A percentile compares a stretch with the other conserved stretches of the same genome.
Evolutionary conservation across 2,888 invertebrate genomes (phyloP).

Genomic region (Drosophila neoperkinsi): DNA sequence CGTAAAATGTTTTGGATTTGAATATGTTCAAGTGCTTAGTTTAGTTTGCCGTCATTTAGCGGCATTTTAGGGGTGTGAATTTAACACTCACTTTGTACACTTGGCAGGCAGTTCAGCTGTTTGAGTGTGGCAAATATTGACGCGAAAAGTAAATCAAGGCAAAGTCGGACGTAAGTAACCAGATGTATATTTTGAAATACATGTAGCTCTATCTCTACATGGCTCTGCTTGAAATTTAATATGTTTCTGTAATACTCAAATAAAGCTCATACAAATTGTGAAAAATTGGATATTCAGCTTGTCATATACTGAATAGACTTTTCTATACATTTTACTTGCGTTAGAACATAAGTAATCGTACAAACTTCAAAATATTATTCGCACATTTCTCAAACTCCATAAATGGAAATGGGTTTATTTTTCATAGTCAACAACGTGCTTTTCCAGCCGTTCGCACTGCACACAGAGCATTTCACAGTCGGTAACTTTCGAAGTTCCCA

Average conservation of each 20-base stretch:
- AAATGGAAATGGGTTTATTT: background rate
- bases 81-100: constrained; percentile 44
- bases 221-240: constrained; percentile 42
- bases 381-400: background rate
- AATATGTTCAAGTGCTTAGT: constrained; percentile 25
- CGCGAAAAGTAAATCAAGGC: constrained; percentile 64
- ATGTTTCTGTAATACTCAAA: constrained; percentile 9
- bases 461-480: constrained; percentile 10
- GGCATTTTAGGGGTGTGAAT: constrained; percentile 68
- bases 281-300: background rate
- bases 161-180: constrained; percentile 41
- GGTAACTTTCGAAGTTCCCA: background rate
- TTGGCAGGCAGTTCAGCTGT: constrained; percentile 28
- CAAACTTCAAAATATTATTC: background rate
- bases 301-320: background rate
- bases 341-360: background rate
- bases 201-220: constrained; percentile 25
- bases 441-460: background rate
- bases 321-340: background rate
- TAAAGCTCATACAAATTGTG: background rate
- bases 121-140: constrained; percentile 54
- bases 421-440: background rate
- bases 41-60: constrained; percentile 45
- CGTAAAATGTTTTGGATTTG: constrained; percentile 19
- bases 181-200: constrained; percentile 15